phyloP scores from a whole-genome alignment of 92 coral and sea anemone genomes.

The Desmophyllum pertusum region DNA sequence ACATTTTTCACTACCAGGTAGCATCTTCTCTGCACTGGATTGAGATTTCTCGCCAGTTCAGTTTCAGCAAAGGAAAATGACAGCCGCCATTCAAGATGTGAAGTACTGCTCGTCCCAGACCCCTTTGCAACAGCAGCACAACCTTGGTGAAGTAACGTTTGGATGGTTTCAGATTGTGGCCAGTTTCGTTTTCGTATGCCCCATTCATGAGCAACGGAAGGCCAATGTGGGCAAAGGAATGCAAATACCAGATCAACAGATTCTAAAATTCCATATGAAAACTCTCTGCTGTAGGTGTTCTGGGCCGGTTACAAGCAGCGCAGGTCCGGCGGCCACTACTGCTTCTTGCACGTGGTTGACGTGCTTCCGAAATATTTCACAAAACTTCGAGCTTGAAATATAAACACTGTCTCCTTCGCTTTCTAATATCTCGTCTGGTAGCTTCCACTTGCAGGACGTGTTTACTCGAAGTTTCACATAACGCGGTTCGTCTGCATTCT shows the following conservation, averaged over 20 bases:
- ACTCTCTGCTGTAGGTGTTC: background rate
- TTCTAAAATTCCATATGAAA: background rate
- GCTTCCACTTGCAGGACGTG: background rate
- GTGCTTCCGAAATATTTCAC: background rate
- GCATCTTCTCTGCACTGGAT: slow-evolving; percentile 3
- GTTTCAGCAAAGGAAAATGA: slow-evolving; percentile 17
- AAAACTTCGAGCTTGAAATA: slow-evolving; percentile 18
- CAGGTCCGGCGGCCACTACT: slow-evolving; percentile 1
- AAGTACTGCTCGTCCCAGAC: background rate
- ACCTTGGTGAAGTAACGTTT: background rate
- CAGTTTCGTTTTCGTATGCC: slow-evolving; percentile 5
- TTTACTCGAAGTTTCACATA: slow-evolving; percentile 11
- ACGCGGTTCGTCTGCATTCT: background rate
- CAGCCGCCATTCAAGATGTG: slow-evolving; percentile 22
- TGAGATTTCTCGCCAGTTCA: background rate
- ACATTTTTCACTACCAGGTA: background rate
- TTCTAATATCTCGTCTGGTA: slow-evolving; percentile 12
- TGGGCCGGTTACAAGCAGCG: background rate
- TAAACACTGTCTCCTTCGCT: slow-evolving; percentile 5
- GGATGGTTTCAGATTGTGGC: slow-evolving; percentile 1
- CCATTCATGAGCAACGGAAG: slow-evolving; percentile 11
- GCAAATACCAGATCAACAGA: slow-evolving; percentile 11
- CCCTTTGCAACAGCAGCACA: slow-evolving; percentile 12
- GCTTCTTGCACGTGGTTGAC: background rate
- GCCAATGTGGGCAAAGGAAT: background rate